Percentiles rank a stretch among this genome's conserved stretches.
Conservation (phyloP, 2,113 vertebrate species). For the Nerophis ophidion region DNA sequence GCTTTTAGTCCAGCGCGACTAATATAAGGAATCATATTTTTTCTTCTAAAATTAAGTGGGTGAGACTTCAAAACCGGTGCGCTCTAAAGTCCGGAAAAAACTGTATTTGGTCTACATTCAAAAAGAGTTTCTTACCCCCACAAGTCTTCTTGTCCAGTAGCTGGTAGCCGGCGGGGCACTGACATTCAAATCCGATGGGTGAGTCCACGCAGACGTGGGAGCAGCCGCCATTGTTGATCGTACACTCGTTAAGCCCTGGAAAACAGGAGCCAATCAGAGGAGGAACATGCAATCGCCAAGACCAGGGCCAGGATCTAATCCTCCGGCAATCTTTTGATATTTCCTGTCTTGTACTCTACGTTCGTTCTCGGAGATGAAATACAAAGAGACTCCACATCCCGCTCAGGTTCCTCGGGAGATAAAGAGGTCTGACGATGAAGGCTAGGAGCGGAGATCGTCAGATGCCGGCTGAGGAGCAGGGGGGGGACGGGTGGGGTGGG, state of each 20-base stretch:
- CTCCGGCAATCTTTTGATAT: constrained; percentile 15
- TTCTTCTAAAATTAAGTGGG: no score
- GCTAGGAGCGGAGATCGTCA: constrained; percentile 25
- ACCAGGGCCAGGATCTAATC: background rate
- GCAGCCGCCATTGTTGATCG: constrained; percentile 91
- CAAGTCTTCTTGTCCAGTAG: constrained; percentile 96
- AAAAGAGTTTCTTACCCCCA: constrained; percentile 77
- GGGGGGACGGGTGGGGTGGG: no score
- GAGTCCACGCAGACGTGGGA: constrained; percentile 92
- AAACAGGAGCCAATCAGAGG: constrained; percentile 5
- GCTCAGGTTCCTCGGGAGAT: constrained; percentile 26
- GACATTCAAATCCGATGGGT: constrained; percentile 89
- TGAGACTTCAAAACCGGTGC: no score
- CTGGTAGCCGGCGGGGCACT: constrained; percentile 88
- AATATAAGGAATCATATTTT: no score
- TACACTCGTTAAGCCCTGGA: constrained; percentile 77
- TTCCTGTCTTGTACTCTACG: background rate
- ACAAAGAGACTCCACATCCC: constrained; percentile 16
- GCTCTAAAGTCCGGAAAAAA: no score
- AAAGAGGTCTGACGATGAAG: constrained; percentile 26
- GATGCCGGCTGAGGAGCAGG: constrained; percentile 17
- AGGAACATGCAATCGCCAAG: background rate
- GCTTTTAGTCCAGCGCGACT: no score
- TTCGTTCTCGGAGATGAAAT: constrained; percentile 17
- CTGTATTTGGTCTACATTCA: background rate